Evolutionary conservation across 2,888 invertebrate genomes (phyloP), one percentile per base, ranked within the genome.

Genomic region (Scaptomyza parva): DNA sequence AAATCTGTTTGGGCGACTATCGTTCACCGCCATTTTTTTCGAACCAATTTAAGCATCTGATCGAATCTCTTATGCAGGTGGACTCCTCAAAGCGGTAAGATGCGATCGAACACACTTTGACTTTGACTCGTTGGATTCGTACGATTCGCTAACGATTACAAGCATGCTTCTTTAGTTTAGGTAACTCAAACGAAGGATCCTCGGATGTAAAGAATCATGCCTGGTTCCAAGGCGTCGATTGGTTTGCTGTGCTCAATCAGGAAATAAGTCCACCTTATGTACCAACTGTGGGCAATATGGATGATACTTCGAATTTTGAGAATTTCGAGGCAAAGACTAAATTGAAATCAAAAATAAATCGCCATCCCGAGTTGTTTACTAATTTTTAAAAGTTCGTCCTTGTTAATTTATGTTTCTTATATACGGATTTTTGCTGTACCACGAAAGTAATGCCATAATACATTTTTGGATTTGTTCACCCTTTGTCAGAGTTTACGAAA

Each of bases 1-100:
- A 97, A 92, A 99, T 99, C 78, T 96, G 98, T 12, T 93, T 95
- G 20, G 97, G 97, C 51, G 97, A 96, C 92, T 98, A 96, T 87
- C 94, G 95, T 76, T 96, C 95, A 89, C 97, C 98, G 0, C 93
- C 94, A 0, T 95, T 95, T 90, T 98, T 99, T 90, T 95, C 95
- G 58, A 93, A 94, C 2, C 95, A 97, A 73, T 92, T 99, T 26
- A 95, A 95, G 88, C 96, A 97, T 91, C 92, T 99, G 11, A 90
- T 99, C 39, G 93, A 94, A 55, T 96, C 97, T 88, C 93, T 98
- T 52, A 92, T 98, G 6, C 96, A 97, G 91, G 94, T 95, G 7
- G 97, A 97, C 89, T 91, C 96, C 59, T 94, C 96, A 0, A 96
- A 95, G 89, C 93, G 97, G 92, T 91, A 62, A 70, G 52, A n/a